These are phyloP conservation scores for Popillia japonica DNA, from an alignment of 1,140 invertebrate genomes.

Conservation along the genomic window DNA sequence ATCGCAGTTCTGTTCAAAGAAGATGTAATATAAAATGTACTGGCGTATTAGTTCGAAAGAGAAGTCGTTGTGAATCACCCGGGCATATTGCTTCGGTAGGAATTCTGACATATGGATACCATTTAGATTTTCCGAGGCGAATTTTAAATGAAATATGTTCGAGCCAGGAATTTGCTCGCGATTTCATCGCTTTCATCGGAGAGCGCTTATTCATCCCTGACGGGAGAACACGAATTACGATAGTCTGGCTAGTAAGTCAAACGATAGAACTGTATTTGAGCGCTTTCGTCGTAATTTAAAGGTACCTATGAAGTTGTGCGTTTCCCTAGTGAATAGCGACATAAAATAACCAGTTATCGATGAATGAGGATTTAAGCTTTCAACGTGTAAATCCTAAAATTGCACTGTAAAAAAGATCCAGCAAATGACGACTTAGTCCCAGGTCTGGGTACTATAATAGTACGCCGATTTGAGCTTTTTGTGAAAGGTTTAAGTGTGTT, in stretches of 20 bases:
- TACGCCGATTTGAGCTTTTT: too few relatives aligned
- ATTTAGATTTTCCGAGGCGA: neutral
- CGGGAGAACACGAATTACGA: neutral
- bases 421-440: too few relatives aligned
- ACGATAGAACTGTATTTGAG: neutral
- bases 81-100: neutral
- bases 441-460: too few relatives aligned
- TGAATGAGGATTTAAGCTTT: too few relatives aligned
- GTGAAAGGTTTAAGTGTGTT: too few relatives aligned
- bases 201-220: neutral
- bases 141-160: constrained; percentile 3
- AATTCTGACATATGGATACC: neutral
- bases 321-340: too few relatives aligned
- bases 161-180: neutral
- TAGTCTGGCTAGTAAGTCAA: neutral
- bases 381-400: too few relatives aligned
- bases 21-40: neutral
- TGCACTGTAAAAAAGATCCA: too few relatives aligned
- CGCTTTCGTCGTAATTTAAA: neutral
- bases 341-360: too few relatives aligned
- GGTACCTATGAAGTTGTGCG: neutral
- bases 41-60: neutral
- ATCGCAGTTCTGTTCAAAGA: too few relatives aligned
- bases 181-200: neutral
- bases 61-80: neutral